Evolutionary conservation across 2,888 invertebrate species (phyloP).

Genomic region (Trissoscelio sp.): DNA sequence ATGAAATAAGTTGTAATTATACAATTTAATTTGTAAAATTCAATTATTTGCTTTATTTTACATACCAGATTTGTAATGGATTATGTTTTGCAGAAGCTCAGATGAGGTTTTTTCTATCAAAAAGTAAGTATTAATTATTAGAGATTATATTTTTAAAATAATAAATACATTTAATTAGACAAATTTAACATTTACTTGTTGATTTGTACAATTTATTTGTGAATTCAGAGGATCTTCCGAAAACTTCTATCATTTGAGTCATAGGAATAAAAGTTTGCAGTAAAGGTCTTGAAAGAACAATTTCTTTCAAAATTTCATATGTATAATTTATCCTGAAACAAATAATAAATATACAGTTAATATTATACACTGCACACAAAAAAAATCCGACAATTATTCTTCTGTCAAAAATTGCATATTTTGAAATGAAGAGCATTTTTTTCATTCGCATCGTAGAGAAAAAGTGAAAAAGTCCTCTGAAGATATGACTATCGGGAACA

Average conservation of each 20-base stretch:
- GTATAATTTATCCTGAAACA: slow-evolving; percentile 75
- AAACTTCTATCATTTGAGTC: slow-evolving; percentile 75
- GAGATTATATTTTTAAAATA: too few species aligned
- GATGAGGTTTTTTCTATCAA: slow-evolving; percentile 40
- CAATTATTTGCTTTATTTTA: background rate
- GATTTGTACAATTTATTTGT: slow-evolving; percentile 73
- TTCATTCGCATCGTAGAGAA: too few species aligned
- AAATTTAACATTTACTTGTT: slow-evolving; percentile 71
- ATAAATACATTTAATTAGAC: too few species aligned
- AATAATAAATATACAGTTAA: too few species aligned
- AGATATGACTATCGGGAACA: too few species aligned
- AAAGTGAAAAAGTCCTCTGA: too few species aligned
- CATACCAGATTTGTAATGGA: slow-evolving; percentile 48
- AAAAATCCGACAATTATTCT: too few species aligned
- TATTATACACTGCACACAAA: too few species aligned
- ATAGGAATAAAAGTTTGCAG: slow-evolving; percentile 76
- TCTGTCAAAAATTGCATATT: too few species aligned
- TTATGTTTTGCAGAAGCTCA: slow-evolving; percentile 32
- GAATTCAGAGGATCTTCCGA: slow-evolving; percentile 72
- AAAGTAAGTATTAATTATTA: background rate
- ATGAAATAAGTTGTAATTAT: slow-evolving; percentile 63
- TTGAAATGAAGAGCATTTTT: too few species aligned
- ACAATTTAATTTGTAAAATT: background rate
- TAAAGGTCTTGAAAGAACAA: slow-evolving; percentile 79
- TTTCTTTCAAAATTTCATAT: slow-evolving; percentile 77